Evolutionary conservation across 1,140 invertebrate species (phyloP).

Genomic region (Zaprionus lachaisei): DNA sequence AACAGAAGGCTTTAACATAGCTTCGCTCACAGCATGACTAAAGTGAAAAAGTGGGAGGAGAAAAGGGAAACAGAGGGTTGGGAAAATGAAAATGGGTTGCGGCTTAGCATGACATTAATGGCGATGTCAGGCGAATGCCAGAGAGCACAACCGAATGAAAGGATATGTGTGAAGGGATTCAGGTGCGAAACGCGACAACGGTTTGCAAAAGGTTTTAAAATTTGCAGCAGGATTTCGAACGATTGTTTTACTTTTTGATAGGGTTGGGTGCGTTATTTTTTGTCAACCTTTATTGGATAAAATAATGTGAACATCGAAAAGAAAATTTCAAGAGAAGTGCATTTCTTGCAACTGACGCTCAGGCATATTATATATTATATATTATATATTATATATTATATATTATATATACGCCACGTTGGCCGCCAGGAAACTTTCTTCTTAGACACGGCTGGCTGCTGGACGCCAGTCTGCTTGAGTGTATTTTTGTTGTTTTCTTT

Average conservation of each 20-base stretch:
- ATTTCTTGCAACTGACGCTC: not conserved
- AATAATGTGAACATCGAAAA: not conserved
- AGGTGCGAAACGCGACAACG: slow-evolving; percentile 5
- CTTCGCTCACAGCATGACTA: slow-evolving; percentile 28
- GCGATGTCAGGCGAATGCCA: slow-evolving; percentile 13
- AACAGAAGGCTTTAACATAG: slow-evolving; percentile 16
- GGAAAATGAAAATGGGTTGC: slow-evolving; percentile 44
- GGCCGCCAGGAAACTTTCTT: slow-evolving; percentile 21
- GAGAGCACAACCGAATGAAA: slow-evolving; percentile 19
- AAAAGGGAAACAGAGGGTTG: not conserved
- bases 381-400: not conserved
- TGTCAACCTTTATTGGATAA: not conserved
- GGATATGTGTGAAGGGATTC: slow-evolving; percentile 36
- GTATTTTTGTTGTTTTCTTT: slow-evolving; percentile 21
- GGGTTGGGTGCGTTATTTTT: not conserved
- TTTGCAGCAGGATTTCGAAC: slow-evolving; percentile 23
- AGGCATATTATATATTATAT: not conserved
- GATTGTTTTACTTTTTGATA: not conserved
- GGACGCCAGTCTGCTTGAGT: slow-evolving; percentile 8
- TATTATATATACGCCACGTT: slow-evolving; percentile 19
- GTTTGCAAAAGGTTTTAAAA: slow-evolving; percentile 29
- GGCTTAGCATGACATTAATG: slow-evolving; percentile 50
- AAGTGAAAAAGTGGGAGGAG: not conserved
- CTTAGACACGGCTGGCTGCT: slow-evolving; percentile 7
- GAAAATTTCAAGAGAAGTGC: not conserved